Conservation (phyloP, 2,113 vertebrate species). For the Mustela nigripes region DNA sequence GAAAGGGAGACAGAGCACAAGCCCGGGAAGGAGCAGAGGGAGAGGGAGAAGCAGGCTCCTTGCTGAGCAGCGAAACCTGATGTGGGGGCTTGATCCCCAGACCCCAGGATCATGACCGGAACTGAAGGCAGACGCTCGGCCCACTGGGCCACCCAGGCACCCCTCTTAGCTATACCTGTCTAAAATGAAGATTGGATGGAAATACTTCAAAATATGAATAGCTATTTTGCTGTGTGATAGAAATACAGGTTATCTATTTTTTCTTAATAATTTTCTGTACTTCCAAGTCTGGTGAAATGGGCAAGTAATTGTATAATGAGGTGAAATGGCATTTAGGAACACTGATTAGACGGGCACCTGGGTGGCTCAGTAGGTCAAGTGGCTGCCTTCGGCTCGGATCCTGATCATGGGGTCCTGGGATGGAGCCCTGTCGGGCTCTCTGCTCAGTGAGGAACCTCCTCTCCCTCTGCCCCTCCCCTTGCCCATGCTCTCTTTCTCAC, state of each 20-base stretch:
- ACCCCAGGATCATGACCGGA: not conserved
- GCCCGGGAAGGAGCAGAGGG: not conserved
- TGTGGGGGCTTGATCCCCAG: not conserved
- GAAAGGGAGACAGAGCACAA: not conserved
- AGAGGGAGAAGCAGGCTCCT: not conserved
- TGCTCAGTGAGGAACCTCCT: not conserved
- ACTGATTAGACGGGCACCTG: not conserved
- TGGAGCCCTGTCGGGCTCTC: not conserved
- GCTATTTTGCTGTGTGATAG: not conserved
- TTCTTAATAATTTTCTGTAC: not conserved
- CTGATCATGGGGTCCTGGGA: not conserved
- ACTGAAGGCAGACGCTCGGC: not conserved
- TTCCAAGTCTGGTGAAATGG: not conserved
- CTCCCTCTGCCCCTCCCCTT: not conserved
- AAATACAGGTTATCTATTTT: not conserved
- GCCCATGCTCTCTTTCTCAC: not conserved
- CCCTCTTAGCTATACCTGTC: not conserved
- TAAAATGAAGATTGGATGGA: not conserved
- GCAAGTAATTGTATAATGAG: not conserved
- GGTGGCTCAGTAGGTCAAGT: not conserved
- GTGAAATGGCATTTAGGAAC: conserved; percentile 38
- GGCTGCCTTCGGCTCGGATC: not conserved
- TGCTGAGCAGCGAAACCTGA: not conserved
- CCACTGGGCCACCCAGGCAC: not conserved
- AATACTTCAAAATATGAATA: conserved; percentile 37